Evolutionary conservation across 2,888 invertebrate genomes (phyloP).

Genomic region (Cryptocheilus praepositus): DNA sequence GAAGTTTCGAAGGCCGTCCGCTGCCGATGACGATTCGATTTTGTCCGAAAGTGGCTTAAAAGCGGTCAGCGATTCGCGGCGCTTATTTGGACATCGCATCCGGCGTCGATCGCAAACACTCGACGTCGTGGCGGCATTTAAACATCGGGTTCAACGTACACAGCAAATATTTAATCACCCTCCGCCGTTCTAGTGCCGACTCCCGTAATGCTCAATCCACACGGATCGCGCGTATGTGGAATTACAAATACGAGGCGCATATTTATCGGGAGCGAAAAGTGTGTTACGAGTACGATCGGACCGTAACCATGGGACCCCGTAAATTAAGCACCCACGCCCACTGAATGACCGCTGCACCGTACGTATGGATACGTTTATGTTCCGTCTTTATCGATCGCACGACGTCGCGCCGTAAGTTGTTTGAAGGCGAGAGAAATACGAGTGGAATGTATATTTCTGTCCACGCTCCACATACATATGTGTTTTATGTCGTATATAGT

Average conservation of each 20-base stretch:
- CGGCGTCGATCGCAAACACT: conserved; percentile 5
- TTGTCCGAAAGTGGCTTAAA: no score
- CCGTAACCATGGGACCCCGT: conserved; percentile 30
- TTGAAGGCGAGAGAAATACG: conserved; percentile 27
- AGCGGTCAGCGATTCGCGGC: no score
- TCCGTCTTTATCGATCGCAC: conserved; percentile 30
- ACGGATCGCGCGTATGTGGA: no score
- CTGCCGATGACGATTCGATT: no score
- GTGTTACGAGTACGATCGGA: conserved; percentile 1
- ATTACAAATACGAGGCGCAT: no score
- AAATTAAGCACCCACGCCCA: conserved; percentile 38
- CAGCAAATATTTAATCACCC: conserved; percentile 6
- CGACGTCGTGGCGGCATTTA: conserved; percentile 4
- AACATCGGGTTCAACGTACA: neutral
- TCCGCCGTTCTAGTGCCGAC: neutral
- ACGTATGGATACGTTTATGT: conserved; percentile 33
- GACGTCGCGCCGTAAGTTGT: conserved; percentile 13
- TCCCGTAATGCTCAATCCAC: no score
- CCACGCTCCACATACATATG: neutral
- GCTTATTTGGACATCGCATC: neutral
- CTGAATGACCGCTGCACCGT: conserved; percentile 24
- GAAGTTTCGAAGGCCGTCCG: no score
- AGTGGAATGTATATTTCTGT: neutral
- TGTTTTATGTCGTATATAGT: no score
- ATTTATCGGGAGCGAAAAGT: no score